Base-by-base conservation (phyloP, 2,888 invertebrate genomes). In the Horisme vitalbata region DNA sequence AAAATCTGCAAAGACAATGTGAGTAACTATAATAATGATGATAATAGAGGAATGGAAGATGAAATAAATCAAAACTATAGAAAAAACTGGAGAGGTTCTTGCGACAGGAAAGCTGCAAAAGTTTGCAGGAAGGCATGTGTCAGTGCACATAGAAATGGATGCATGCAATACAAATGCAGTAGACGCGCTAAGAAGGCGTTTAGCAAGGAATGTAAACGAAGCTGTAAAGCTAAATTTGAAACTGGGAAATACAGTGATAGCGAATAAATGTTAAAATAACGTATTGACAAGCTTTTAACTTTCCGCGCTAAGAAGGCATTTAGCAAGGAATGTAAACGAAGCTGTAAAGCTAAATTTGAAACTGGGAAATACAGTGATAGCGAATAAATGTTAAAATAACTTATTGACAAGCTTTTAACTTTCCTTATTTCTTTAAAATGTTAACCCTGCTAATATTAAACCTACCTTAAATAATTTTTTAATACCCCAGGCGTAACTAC, bases 101-200 rank as follows among this genome's bases (percentile, higher is more conserved):
- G 61, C 18, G 33, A 31, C 2, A 64, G 49, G 7, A 56, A 32
- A 23, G 59, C 54, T 7, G 14, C 12, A 2, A 41, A 41, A 32
- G 9, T 15, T 1, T 47, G 46, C 8, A 36, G 7, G 23, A 10
- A 0, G 1, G 41, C 41, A 7, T 46, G 46, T n/a, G 31, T 26
- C 0, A 2, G n/a, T 11, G 46, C 41, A 8, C 18, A 36, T 12
- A 36, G 10, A 28, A 41, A 41, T n/a, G 21, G n/a, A 0, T 41
- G 46, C 11, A 32, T 12, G 31, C 2, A 9, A 10, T 47, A 32
- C 26, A 47, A 41, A n/a, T 47, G 41, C 30, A 35, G 28, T 15
- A 14, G 46, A 15, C 20, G 21, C 26, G 27, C 31, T 6, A 41
- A 36, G 14, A 27, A 41, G 4, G 46, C 31, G 3, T 41, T 41